phyloP scores from a whole-genome alignment of 2,113 vertebrate genomes.

The Corythornis madagascariensis region DNA sequence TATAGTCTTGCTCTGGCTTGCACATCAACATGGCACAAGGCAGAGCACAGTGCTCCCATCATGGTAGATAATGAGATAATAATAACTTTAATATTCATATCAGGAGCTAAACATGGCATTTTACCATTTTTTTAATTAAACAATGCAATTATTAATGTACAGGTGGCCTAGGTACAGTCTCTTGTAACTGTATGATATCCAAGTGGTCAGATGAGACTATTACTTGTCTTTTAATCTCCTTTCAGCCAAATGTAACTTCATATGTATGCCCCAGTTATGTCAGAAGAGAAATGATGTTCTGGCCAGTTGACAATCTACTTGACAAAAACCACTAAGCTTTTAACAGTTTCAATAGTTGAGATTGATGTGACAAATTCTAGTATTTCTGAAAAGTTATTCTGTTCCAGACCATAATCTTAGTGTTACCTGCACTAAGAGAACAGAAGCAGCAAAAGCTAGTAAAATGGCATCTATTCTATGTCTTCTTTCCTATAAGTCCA shows the following conservation, averaged over 20 bases:
- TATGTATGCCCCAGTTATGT: neutral
- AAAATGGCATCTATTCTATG: neutral
- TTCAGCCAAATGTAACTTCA: neutral
- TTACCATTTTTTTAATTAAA: neutral
- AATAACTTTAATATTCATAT: neutral
- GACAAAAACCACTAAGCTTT: neutral
- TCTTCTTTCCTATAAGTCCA: neutral
- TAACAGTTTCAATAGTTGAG: neutral
- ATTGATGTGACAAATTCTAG: neutral
- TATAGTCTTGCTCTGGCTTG: neutral
- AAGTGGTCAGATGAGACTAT: neutral
- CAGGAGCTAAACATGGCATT: neutral
- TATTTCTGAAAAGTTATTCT: neutral
- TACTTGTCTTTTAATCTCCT: neutral
- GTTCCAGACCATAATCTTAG: neutral
- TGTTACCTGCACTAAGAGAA: neutral
- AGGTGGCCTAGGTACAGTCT: neutral
- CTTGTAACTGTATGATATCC: neutral
- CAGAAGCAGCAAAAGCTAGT: neutral
- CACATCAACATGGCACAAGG: no score
- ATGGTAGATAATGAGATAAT: neutral
- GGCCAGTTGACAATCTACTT: neutral
- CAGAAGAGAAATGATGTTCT: neutral
- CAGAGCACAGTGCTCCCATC: neutral
- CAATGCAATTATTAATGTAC: neutral